Percentiles rank a stretch among this genome's conserved stretches.
Evolutionary conservation across 2,888 invertebrate genomes (phyloP).

Genomic region (Xestia xanthographa): DNA sequence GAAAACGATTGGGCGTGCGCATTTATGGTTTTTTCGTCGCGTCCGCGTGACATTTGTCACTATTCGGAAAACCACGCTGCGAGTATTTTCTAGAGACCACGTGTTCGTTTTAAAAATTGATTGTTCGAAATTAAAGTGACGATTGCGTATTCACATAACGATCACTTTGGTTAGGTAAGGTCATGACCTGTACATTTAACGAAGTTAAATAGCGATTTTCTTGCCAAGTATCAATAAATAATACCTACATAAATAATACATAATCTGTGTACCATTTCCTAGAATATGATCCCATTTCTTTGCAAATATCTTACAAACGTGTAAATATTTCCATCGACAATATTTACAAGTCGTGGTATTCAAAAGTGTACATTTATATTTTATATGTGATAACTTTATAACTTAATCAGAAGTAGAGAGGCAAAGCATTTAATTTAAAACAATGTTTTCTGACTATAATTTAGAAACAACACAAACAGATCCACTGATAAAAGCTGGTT

Average conservation of each 20-base stretch:
- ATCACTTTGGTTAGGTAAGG: neutral
- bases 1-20: neutral
- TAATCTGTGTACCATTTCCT: neutral
- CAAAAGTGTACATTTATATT: neutral
- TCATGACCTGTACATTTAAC: neutral
- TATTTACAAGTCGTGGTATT: neutral
- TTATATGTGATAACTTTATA: neutral
- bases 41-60: neutral
- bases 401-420: slow-evolving; percentile 1
- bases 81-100: neutral
- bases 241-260: too few relatives aligned
- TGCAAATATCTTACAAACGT: neutral
- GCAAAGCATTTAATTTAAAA: slow-evolving; percentile 24
- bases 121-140: neutral
- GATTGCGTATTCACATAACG: neutral
- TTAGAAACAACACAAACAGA: slow-evolving; percentile 39
- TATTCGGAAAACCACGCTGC: neutral
- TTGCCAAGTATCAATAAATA: neutral
- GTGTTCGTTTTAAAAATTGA: neutral
- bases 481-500: slow-evolving; percentile 46
- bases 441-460: slow-evolving; percentile 23
- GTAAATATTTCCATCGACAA: neutral
- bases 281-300: neutral
- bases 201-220: neutral
- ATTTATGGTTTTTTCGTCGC: neutral